Evolutionary conservation across 1,140 invertebrate species (phyloP).

Genomic region (Pseudomyrmex dendroicus): DNA sequence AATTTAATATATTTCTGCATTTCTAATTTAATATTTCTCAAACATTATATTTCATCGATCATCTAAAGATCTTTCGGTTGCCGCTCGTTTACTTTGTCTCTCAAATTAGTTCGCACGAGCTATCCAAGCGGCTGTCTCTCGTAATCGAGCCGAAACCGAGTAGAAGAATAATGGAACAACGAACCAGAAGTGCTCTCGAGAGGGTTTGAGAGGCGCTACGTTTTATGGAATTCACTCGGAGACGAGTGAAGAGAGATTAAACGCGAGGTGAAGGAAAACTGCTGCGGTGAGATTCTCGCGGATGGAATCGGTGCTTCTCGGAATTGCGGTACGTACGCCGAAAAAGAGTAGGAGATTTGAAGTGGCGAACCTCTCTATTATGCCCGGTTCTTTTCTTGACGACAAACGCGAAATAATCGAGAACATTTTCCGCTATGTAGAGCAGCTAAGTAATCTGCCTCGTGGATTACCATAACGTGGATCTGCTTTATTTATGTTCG

Average conservation of each 20-base stretch:
- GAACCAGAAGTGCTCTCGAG: constrained; percentile 53
- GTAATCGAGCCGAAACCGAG: constrained; percentile 61
- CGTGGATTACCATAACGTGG: constrained; percentile 67
- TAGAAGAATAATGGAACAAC: constrained; percentile 67
- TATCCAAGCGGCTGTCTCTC: constrained; percentile 20
- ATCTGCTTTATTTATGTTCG: constrained; percentile 72
- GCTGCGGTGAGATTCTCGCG: constrained; percentile 8
- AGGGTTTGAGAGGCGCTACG: constrained; percentile 44
- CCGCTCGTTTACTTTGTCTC: constrained; percentile 56
- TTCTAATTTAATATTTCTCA: constrained; percentile 49
- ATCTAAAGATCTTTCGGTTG: constrained; percentile 39
- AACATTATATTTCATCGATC: constrained; percentile 38
- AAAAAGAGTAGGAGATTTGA: constrained; percentile 25
- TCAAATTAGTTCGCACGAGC: constrained; percentile 61
- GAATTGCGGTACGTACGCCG: constrained; percentile 50
- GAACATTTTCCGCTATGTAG: constrained; percentile 16
- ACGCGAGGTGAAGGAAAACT: constrained; percentile 26
- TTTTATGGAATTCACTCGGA: constrained; percentile 69
- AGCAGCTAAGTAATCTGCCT: constrained; percentile 49
- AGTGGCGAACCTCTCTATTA: constrained; percentile 57
- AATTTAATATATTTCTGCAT: constrained; percentile 59
- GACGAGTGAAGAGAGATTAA: constrained; percentile 62
- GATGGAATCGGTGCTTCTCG: constrained; percentile 36
- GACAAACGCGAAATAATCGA: constrained; percentile 53
- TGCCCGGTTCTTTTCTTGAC: constrained; percentile 1